Evolutionary conservation across 1,140 invertebrate genomes (phyloP).

Genomic region (Meloidogyne floridensis): DNA sequence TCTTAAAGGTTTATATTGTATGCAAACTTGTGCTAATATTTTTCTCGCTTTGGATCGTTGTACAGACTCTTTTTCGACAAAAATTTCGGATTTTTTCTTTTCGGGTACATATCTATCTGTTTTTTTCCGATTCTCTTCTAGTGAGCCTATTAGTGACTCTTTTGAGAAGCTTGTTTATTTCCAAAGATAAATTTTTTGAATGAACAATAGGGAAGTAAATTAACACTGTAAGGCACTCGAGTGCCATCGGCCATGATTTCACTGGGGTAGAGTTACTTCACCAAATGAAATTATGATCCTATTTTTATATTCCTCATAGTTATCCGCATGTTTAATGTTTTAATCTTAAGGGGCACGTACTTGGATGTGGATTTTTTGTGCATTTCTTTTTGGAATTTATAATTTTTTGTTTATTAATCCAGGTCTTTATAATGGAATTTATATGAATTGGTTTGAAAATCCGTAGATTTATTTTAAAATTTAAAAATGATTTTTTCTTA

Average conservation of each 20-base stretch:
- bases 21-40: conserved; percentile 7
- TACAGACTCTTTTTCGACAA: neutral
- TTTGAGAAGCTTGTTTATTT: too few relatives aligned
- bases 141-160: too few relatives aligned
- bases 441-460: conserved; percentile 23
- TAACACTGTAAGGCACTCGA: too few relatives aligned
- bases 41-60: conserved; percentile 18
- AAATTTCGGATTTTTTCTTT: conserved; percentile 4
- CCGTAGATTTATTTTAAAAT: conserved; percentile 6
- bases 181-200: too few relatives aligned
- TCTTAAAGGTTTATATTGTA: neutral
- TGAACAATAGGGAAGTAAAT: too few relatives aligned
- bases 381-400: conserved; percentile 9
- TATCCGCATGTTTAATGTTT: neutral
- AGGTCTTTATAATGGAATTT: neutral
- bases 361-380: neutral
- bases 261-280: too few relatives aligned
- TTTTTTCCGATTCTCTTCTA: too few relatives aligned
- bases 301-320: too few relatives aligned
- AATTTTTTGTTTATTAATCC: conserved; percentile 16
- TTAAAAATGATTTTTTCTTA: neutral
- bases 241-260: too few relatives aligned
- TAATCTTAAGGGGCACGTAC: neutral
- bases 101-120: neutral
- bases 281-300: too few relatives aligned